phyloP scores from a whole-genome alignment of 1,140 invertebrate species.

The Drosophila murphyi region DNA sequence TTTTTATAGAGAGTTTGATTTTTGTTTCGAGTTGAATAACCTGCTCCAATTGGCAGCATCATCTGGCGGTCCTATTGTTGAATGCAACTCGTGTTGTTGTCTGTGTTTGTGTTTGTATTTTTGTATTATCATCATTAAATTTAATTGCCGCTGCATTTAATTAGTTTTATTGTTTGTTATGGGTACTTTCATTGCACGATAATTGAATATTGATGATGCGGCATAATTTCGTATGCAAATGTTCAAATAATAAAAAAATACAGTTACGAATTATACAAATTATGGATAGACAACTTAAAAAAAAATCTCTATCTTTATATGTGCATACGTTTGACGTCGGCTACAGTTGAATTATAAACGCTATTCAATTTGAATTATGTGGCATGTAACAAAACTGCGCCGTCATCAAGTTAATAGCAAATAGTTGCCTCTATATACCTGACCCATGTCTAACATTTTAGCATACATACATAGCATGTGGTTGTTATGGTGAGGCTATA shows the following conservation, averaged over 20 bases:
- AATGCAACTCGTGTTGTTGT: not conserved
- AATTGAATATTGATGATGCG: conserved; percentile 61
- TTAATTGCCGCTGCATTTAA: conserved; percentile 48
- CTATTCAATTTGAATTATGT: conserved; percentile 71
- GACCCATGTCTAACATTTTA: conserved; percentile 8
- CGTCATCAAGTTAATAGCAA: conserved; percentile 8
- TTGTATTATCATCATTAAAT: conserved; percentile 33
- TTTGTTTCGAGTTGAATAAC: conserved; percentile 66
- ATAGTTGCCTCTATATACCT: not conserved
- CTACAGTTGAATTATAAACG: conserved; percentile 30
- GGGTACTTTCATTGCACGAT: conserved; percentile 40
- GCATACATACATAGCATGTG: conserved; percentile 25
- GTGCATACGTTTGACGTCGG: not conserved
- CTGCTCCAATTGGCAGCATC: conserved; percentile 41
- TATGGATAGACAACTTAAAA: not conserved
- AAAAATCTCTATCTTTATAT: not conserved
- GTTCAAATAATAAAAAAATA: not conserved
- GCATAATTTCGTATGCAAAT: conserved; percentile 55
- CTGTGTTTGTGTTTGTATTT: not conserved
- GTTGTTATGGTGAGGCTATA: conserved; percentile 44
- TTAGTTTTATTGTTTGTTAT: conserved; percentile 47
- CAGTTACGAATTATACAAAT: not conserved
- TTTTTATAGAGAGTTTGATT: conserved; percentile 12
- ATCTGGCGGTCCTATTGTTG: conserved; percentile 9
- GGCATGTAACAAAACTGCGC: conserved; percentile 21